These are phyloP conservation scores for Arge pagana DNA, from an alignment of 2,888 invertebrate genomes.

Conservation along the genomic window DNA sequence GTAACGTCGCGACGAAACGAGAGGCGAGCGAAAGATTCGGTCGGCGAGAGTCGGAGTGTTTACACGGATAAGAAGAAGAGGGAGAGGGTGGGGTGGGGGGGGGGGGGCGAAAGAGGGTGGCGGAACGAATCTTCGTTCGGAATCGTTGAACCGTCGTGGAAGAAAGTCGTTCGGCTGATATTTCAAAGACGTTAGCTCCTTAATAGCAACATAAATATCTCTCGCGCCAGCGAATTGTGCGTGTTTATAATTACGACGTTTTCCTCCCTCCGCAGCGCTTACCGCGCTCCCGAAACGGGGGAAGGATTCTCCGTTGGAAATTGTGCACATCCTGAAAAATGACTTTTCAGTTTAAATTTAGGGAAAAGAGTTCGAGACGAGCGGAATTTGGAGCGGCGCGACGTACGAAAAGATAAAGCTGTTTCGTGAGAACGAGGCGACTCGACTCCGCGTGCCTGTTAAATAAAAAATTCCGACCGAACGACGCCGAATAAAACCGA, in stretches of 20 bases:
- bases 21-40: too few relatives aligned
- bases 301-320: slow-evolving; percentile 34
- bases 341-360: slow-evolving; percentile 32
- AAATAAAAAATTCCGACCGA: slow-evolving; percentile 24
- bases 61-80: too few relatives aligned
- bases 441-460: too few relatives aligned
- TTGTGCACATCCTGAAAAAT: slow-evolving; percentile 40
- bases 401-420: slow-evolving; percentile 16
- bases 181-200: slow-evolving; percentile 31
- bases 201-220: slow-evolving; percentile 34
- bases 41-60: too few relatives aligned
- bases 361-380: slow-evolving; percentile 9
- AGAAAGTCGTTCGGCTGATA: slow-evolving; percentile 26
- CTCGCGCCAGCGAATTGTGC: slow-evolving; percentile 18
- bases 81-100: too few relatives aligned
- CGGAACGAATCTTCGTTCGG: too few relatives aligned
- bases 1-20: too few relatives aligned
- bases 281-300: slow-evolving; percentile 6
- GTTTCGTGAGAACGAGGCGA: slow-evolving; percentile 21
- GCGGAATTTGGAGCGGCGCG: slow-evolving; percentile 5
- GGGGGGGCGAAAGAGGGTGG: too few relatives aligned
- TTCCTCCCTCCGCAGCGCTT: not conserved
- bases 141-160: too few relatives aligned
- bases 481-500: slow-evolving; percentile 25
- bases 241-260: not conserved